Evolutionary conservation across 2,888 invertebrate genomes (phyloP), one percentile per base, ranked within the genome.

Genomic region (Microctonus brassicae): DNA sequence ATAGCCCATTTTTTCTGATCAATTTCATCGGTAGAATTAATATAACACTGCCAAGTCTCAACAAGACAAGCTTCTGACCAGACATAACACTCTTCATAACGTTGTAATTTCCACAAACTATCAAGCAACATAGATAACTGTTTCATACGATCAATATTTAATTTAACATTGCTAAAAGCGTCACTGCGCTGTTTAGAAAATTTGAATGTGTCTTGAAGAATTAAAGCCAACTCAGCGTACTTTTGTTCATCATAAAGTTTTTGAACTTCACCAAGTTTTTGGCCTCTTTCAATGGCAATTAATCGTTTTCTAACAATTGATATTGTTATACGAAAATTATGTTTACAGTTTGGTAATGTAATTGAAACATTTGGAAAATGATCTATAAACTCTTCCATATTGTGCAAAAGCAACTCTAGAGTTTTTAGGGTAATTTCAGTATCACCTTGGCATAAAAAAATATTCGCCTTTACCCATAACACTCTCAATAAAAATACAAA

Each of bases 11-110:
- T 88, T 67, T 83, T 84, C 66, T 87, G 84, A 34, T 86, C 85
- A 0, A 83, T 81, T 36, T 90, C 86, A 76, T 85, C 87, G 75
- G 88, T 53, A 0, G 89, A 80, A 75, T 84, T 87, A 22, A 91
- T 89, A 81, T 91, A 92, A 84, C 92, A 91, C 65, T 91, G 90
- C 65, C 95, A 89, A 1, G 93, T 90, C 88, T 95, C 95, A 82
- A 94, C 90, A 24, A 95, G 88, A 80, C 93, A 94, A 68, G 90
- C 91, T 79, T 96, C 93, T 1, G 93, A 91, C 95, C 95, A 96
- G 76, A 92, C 88, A 73, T 94, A 91, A 82, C 94, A 94, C 58
- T 92, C 91, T 82, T 88, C 84, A 72, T 87, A 88, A 70, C 91
- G 90, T 69, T 90, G 89, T 42, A 92, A 85, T 69, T 92, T 90